Percentiles rank a stretch among this genome's conserved stretches.
Evolutionary conservation across 2,888 invertebrate genomes (phyloP).

Genomic region (Drosophila tanythrix): DNA sequence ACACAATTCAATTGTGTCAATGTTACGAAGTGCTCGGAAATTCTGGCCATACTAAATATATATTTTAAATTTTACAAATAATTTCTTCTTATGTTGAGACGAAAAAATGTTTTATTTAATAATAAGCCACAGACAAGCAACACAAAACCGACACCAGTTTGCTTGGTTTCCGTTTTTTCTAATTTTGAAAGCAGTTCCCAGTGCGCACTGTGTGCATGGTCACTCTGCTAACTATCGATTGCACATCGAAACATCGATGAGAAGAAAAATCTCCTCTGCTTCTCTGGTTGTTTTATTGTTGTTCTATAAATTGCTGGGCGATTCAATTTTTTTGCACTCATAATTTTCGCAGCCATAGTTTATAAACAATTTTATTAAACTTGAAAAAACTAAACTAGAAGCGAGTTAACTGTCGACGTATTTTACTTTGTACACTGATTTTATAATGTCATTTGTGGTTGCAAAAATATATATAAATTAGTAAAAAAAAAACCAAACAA

Average conservation of each 20-base stretch:
- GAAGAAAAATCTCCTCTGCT: not conserved
- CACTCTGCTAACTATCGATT: conserved; percentile 24
- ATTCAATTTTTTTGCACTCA: conserved; percentile 32
- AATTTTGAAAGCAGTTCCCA: not conserved
- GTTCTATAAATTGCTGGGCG: conserved; percentile 62
- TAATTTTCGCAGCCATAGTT: conserved; percentile 24
- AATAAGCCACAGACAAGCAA: not conserved
- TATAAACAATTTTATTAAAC: not conserved
- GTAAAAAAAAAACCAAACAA: conserved; percentile 3
- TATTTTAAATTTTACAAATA: not conserved
- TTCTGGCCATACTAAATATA: conserved; percentile 23
- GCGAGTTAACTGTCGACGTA: not conserved
- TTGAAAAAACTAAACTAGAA: not conserved
- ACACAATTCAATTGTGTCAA: conserved; percentile 37
- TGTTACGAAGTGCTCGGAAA: conserved; percentile 22
- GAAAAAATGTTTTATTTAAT: not conserved
- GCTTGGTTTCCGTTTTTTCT: not conserved
- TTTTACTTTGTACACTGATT: conserved; percentile 1
- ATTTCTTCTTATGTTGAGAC: not conserved
- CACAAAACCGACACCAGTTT: not conserved
- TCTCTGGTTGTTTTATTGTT: conserved; percentile 30
- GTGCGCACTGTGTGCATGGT: conserved; percentile 15
- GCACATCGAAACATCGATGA: conserved; percentile 16
- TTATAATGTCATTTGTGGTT: conserved; percentile 34
- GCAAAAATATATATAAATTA: conserved; percentile 11